These are phyloP conservation scores for Callyntrura guangdongensis DNA, from an alignment of 2,888 invertebrate species.

Conservation along the genomic window DNA sequence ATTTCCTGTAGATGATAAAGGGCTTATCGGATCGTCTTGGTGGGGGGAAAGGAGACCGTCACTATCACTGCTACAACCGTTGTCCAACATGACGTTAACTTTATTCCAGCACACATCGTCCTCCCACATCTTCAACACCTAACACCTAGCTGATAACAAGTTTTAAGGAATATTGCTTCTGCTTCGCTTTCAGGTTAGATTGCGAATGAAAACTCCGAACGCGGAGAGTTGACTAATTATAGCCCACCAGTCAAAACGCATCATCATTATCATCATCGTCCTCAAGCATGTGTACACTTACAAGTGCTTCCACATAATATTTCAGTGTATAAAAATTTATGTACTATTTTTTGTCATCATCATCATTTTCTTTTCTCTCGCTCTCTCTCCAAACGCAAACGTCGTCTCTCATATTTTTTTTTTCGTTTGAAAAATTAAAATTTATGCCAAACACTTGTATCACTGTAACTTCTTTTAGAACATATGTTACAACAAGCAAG, in stretches of 20 bases:
- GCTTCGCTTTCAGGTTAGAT: slow-evolving; percentile 28
- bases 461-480: slow-evolving; percentile 3
- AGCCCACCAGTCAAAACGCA: slow-evolving; percentile 15
- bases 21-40: slow-evolving; percentile 47
- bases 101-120: slow-evolving; percentile 46
- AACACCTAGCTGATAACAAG: neutral
- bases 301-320: slow-evolving; percentile 16
- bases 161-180: neutral
- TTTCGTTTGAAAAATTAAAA: slow-evolving; percentile 58
- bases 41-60: neutral
- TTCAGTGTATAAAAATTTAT: neutral
- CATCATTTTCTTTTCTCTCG: neutral
- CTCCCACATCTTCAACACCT: slow-evolving; percentile 52
- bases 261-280: too few relatives aligned
- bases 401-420: slow-evolving; percentile 21
- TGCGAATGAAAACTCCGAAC: slow-evolving; percentile 55
- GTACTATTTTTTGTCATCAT: slow-evolving; percentile 48
- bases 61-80: slow-evolving; percentile 11
- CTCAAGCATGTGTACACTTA: neutral
- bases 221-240: slow-evolving; percentile 63
- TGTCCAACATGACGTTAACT: neutral
- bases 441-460: slow-evolving; percentile 74
- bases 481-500: slow-evolving; percentile 13
- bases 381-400: too few relatives aligned
- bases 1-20: slow-evolving; percentile 46